Evolutionary conservation across 2,888 invertebrate genomes (phyloP).

Genomic region (Drosophila mimetica): DNA sequence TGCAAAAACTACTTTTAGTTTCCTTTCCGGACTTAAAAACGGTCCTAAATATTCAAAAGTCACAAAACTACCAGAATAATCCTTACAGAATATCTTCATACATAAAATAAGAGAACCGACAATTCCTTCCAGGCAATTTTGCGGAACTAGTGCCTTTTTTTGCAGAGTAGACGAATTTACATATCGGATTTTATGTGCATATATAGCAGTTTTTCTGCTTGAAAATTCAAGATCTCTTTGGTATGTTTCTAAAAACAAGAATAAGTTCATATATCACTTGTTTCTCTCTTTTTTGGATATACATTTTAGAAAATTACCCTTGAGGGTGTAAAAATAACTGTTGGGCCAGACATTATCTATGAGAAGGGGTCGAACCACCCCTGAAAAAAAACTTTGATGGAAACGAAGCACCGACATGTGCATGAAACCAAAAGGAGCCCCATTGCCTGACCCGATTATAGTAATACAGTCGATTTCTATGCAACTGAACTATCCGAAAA

Average conservation of each 20-base stretch:
- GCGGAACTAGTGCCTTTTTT: too few species aligned
- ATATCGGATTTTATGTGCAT: background rate
- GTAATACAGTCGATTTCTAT: slow-evolving; percentile 11
- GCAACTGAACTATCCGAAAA: slow-evolving; percentile 15
- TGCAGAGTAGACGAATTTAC: background rate
- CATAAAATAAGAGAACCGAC: background rate
- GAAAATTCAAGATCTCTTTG: background rate
- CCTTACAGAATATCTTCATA: background rate
- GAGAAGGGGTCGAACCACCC: slow-evolving; percentile 21
- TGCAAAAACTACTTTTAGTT: background rate
- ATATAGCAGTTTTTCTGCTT: background rate
- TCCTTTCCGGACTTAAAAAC: too few species aligned
- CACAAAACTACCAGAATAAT: too few species aligned
- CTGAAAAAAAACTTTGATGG: slow-evolving; percentile 12
- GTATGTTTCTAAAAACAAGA: background rate
- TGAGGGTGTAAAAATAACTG: slow-evolving; percentile 17
- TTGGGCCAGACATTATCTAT: slow-evolving; percentile 2
- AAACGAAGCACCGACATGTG: slow-evolving; percentile 14
- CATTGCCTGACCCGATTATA: slow-evolving; percentile 21
- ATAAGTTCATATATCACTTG: background rate
- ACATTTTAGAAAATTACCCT: background rate
- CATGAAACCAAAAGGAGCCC: slow-evolving; percentile 15
- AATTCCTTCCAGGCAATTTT: background rate
- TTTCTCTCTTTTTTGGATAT: background rate
- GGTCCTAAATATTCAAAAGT: too few species aligned